Base-by-base conservation (phyloP, 2,888 invertebrate species). In the Spialia ferax region DNA sequence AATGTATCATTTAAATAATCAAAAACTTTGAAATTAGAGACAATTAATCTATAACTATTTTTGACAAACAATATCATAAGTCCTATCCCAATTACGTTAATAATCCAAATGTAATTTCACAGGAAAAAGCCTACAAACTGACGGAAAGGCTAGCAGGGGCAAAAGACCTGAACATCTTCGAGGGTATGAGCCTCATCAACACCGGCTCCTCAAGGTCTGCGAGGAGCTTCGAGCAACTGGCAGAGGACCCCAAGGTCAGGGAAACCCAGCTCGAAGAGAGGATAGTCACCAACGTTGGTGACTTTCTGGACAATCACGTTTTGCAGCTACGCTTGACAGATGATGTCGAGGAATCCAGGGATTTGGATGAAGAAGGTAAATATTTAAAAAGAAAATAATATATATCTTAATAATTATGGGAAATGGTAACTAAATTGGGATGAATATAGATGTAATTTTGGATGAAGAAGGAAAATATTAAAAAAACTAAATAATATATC, bases 61-160 rank as follows among this genome's bases (percentile, higher is more conserved):
- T 32, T 8, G 1, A 32, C 1, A 32, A 32, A 32, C 32, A 0
- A 32, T 29, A 29, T 6, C 1, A 5, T 6, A 7, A n/a, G n/a
- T 7, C 7, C 4, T 32, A 7, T 8, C 8, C 32, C 6, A 42
- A 42, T 42, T 15, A 5, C 11, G 6, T 42, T 42, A 4, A 1
- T 48, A 48, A 48, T 20, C 13, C 15, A 48, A 48, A 11, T 11
- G 1, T 0, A 10, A 70, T 73, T 63, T 63, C 85, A 18, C 89
- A 95, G 95, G 95, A 95, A 94, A 91, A 95, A 75, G 95, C 95
- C 8, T 80, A 95, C 22, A 94, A 94, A 75, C 93, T 94, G 74
- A 94, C 96, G 48, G 95, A 95, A 75, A 87, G 88, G 52, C 88
- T 95, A 7, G 94, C 95, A 0, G 91, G 94, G 61, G 84, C 94